Base-by-base conservation (phyloP, 2,113 vertebrate genomes). In the Sphaerodactylus townsendi region DNA sequence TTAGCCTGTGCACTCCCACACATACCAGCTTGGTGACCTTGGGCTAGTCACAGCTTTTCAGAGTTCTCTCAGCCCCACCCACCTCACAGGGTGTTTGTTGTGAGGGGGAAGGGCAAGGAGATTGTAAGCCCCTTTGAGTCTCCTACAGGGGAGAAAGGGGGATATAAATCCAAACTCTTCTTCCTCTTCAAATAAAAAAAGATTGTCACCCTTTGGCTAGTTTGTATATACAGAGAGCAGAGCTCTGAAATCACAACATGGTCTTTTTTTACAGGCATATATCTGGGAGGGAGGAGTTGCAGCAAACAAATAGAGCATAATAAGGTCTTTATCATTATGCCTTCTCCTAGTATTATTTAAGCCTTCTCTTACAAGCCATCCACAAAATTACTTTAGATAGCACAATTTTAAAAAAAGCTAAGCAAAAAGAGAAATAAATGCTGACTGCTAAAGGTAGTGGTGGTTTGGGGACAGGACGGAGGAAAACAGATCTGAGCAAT, bases 211-310 rank as follows among this genome's bases (percentile, higher is more conserved):
- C n/a, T 90, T 81, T 66, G 88, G 85, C 87, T 87, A 90, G 76
- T 89, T 89, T 90, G 81, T 4, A 2, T 90, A 91, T 79, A 91
- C 84, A 86, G 85, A 21, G 15, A 91, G 90, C 74, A 88, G 74
- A 85, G 68, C 74, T 87, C 90, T 92, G 65, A 69, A 89, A 30
- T 74, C 85, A 82, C 74, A 88, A 89, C 80, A 88, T 66, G 41
- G 73, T 89, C 66, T 85, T 91, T 91, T n/a, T 81, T 64, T 72
- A 85, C 64, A 91, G 13, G 81, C 69, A 68, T 64, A 90, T 87
- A 90, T 86, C 85, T 93, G 89, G 88, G 93, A 25, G 59, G 88
- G 92, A 7, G 5, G 1, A 91, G 76, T 91, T 77, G 88, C 89
- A 90, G 79, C 84, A 33, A 46, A 92, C 77, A 85, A 91, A 90